Base-by-base conservation (phyloP, 2,113 vertebrate species). In the Oreochromis niloticus region DNA sequence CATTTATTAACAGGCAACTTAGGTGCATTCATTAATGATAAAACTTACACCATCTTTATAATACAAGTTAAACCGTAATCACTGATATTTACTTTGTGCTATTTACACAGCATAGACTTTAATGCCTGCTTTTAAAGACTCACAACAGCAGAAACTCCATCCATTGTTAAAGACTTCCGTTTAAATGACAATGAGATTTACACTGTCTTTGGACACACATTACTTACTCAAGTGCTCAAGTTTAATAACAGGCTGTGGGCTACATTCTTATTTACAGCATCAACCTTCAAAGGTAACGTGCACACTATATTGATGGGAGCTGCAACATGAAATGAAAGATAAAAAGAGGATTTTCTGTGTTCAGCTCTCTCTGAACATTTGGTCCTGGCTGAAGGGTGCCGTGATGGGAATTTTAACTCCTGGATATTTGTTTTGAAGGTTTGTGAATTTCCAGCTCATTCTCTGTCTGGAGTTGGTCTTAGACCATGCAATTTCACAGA, bases 401-500 rank as follows among this genome's bases (percentile, higher is more conserved):
- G 34, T 86, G 75, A 82, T 41, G 43, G 50, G 85, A 91, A 86
- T 91, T 84, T 78, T 11, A 91, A 88, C 83, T 79, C 46, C 73
- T 10, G 75, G 46, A 80, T 81, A 79, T 88, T 73, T 88, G 19
- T 84, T 91, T 86, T 80, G 68, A 84, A 84, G 61, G 14, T 66
- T 81, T 85, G 19, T 52, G 68, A 83, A 80, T 88, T 86, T 79
- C 13, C 30, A 84, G 19, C 84, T 71, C 71, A 68, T 66, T 6
- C 50, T 81, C 80, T 46, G 43, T 78, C 54, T 1, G 34, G 55
- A 87, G 24, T 66, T 79, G 83, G 87, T 22, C 8, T 79, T 54
- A 61, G 39, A 90, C 30, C 82, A 52, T 32, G 68, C 63, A 82
- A 85, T 88, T 90, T 91, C 80, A 88, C 87, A 81, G 54, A 81